Evolutionary conservation across 2,113 vertebrate species (phyloP).

Genomic region (Eulemur rufifrons): DNA sequence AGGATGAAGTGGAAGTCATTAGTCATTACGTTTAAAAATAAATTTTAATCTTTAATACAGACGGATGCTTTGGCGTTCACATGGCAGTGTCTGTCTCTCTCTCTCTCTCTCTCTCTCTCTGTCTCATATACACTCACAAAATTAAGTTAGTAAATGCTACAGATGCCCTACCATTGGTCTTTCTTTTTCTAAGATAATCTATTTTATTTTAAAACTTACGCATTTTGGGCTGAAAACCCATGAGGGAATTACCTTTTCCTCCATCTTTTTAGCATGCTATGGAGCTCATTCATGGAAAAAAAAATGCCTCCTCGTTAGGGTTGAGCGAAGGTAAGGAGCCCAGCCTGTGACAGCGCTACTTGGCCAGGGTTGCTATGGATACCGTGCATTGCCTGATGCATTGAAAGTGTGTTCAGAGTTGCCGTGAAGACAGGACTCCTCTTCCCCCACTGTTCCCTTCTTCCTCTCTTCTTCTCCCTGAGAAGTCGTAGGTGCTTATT

Average conservation of each 20-base stretch:
- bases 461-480: neutral
- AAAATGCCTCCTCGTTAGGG: neutral
- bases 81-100: neutral
- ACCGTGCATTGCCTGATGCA: neutral
- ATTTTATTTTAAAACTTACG: neutral
- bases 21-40: slow-evolving; percentile 11
- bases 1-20: neutral
- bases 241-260: neutral
- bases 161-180: neutral
- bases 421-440: neutral
- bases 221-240: neutral
- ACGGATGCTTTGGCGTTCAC: neutral
- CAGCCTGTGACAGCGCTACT: rapidly evolving
- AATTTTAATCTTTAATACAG: neutral
- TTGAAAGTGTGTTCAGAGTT: neutral
- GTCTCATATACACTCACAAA: neutral
- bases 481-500: neutral
- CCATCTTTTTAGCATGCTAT: neutral
- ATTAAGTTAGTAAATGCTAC: neutral
- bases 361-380: neutral
- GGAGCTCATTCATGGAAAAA: neutral
- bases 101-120: neutral
- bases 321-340: neutral
- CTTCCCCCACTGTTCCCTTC: neutral
- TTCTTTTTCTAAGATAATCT: neutral